Evolutionary conservation across 2,113 vertebrate species (phyloP), one percentile per base, ranked within the genome.

Genomic region (Neoarius graeffei): DNA sequence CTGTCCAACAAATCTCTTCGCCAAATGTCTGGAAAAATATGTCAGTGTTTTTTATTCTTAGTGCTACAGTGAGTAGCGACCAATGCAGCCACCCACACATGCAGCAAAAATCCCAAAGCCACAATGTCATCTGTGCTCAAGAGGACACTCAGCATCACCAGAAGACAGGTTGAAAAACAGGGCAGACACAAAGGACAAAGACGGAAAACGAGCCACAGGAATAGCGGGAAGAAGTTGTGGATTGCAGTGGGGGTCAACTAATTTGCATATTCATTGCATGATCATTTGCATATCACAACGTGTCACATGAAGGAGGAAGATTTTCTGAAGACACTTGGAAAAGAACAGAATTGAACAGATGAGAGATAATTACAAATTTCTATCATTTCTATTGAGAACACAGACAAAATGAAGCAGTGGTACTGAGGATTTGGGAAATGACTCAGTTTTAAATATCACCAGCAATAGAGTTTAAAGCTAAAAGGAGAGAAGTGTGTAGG

Each of bases 1-100:
- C 54, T 74, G 27, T 60, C 71, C 71, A 85, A 48, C n/a, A 85
- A 8, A 60, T n/a, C 54, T 11, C 13, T 35, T 7, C 13, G 69
- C 84, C 83, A 86, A 84, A 74, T 66, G 81, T 64, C 80, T 80
- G 84, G 64, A 83, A 90, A 85, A 87, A 56, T 35, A 86, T 83
- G 56, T 30, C 66, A 79, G 50, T 56, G n/a, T 62, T 64, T 27
- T 27, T 79, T 84, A 76, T 88, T 86, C 62, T 23, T 86, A 79
- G 83, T 2, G 52, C 60, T 86, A n/a, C 82, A 83, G 57, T 77
- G 42, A 42, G 81, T 11, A 76, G 82, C 56, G 79, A 79, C 84
- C 80, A 73, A 11, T n/a, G 54, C 23, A 85, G 86, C 57, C 85
- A 42, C 87, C 87, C 83, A 83, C 85, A 83, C 80, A 81, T 35